phyloP scores from a whole-genome alignment of 2,797 vertebrate genomes.

The Lepilemur septentrionalis region DNA sequence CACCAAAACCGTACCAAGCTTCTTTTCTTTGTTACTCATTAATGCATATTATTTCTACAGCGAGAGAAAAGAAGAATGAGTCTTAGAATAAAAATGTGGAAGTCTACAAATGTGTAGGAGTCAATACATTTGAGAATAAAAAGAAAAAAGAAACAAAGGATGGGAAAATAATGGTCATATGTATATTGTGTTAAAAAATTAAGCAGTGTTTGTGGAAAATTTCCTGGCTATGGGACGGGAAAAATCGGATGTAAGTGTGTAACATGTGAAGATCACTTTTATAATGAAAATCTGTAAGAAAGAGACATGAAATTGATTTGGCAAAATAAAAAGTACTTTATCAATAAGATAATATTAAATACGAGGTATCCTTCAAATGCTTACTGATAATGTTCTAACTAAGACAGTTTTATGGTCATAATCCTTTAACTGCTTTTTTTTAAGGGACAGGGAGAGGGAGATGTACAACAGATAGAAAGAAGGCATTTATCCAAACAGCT shows the following conservation, averaged over 20 bases:
- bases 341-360: neutral
- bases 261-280: slow-evolving; percentile 37
- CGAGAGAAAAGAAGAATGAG: neutral
- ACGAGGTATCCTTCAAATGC: neutral
- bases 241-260: neutral
- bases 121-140: neutral
- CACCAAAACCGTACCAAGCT: neutral
- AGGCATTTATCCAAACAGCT: neutral
- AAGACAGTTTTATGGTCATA: neutral
- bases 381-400: neutral
- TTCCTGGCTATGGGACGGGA: neutral
- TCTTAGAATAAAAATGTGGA: neutral
- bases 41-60: neutral
- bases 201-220: neutral
- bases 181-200: neutral
- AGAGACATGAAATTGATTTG: slow-evolving; percentile 32
- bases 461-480: neutral
- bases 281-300: slow-evolving; percentile 40
- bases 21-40: neutral
- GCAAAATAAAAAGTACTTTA: slow-evolving; percentile 12
- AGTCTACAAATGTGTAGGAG: neutral
- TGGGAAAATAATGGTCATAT: neutral
- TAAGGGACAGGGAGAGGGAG: neutral
- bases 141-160: neutral
- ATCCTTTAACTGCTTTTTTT: neutral